Evolutionary conservation across 1,140 invertebrate species (phyloP).

Genomic region (Drosophila chauvacae): DNA sequence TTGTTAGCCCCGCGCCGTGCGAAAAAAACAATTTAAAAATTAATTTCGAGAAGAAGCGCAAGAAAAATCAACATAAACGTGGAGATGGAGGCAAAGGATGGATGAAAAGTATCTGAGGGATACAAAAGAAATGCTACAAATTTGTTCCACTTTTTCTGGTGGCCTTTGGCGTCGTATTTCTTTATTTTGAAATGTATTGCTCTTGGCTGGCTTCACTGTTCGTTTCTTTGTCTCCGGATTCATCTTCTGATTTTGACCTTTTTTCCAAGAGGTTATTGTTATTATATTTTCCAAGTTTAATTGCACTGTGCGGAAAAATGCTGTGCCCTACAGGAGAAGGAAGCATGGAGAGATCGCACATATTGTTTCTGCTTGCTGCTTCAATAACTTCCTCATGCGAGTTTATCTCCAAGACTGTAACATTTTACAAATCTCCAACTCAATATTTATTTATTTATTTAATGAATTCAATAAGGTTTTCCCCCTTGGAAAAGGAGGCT

Average conservation of each 20-base stretch:
- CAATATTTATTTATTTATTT: no score
- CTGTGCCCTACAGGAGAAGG: no score
- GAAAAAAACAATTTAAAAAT: conserved; percentile 72
- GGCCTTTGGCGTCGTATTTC: background rate
- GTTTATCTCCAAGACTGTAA: no score
- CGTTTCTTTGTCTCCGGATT: background rate
- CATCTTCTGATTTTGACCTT: background rate
- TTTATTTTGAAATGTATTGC: background rate
- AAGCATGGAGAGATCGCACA: no score
- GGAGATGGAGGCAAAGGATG: conserved; percentile 18
- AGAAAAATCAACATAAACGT: conserved; percentile 68
- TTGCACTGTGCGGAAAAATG: background rate
- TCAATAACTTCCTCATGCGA: no score
- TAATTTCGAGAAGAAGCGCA: conserved; percentile 64
- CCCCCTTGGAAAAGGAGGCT: no score
- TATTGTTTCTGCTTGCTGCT: no score
- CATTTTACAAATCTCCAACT: no score
- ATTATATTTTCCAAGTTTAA: background rate
- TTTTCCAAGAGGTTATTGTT: background rate
- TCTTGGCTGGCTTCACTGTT: background rate
- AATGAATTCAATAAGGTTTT: no score
- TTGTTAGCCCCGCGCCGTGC: conserved; percentile 4
- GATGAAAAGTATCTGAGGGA: conserved; percentile 12
- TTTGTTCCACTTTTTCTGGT: conserved; percentile 17
- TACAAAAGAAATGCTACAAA: conserved; percentile 11